phyloP scores from a whole-genome alignment of 2,797 vertebrate species.

The Pteronotus mesoamericanus region DNA sequence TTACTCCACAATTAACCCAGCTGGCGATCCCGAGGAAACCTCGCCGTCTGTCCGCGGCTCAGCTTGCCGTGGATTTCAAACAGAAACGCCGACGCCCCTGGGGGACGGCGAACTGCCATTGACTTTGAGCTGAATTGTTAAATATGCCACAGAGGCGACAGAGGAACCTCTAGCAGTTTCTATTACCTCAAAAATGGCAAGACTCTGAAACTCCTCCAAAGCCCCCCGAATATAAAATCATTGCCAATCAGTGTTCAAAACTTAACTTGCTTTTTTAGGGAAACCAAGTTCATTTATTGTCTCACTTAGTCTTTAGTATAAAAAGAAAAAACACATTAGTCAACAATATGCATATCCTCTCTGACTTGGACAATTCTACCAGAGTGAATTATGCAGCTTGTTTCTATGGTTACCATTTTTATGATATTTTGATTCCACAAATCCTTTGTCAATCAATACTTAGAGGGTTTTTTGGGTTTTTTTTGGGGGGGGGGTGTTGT shows the following conservation, averaged over 20 bases:
- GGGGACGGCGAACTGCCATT: constrained; percentile 20
- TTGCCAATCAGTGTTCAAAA: neutral
- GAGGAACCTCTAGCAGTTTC: neutral
- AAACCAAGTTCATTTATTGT: neutral
- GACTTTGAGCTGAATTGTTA: constrained; percentile 65
- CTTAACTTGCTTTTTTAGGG: neutral
- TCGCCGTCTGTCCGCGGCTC: constrained; percentile 57
- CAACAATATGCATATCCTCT: constrained; percentile 45
- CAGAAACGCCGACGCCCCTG: neutral
- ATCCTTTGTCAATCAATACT: constrained; percentile 63
- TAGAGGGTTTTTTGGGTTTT: constrained; percentile 39
- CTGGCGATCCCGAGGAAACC: constrained; percentile 54
- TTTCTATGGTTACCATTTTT: constrained; percentile 74
- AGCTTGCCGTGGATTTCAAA: constrained; percentile 4
- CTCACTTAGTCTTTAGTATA: constrained; percentile 26
- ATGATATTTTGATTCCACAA: constrained; percentile 60
- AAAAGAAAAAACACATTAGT: neutral
- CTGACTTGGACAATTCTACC: constrained; percentile 61
- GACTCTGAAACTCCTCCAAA: constrained; percentile 9
- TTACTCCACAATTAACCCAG: constrained; percentile 28
- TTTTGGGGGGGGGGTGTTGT: no score
- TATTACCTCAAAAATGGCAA: neutral
- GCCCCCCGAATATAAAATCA: neutral
- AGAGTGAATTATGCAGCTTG: constrained; percentile 57
- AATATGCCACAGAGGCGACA: constrained; percentile 19